Evolutionary conservation across 2,888 invertebrate genomes (phyloP), one percentile per base, ranked within the genome.

Genomic region (Tipula helvola): DNA sequence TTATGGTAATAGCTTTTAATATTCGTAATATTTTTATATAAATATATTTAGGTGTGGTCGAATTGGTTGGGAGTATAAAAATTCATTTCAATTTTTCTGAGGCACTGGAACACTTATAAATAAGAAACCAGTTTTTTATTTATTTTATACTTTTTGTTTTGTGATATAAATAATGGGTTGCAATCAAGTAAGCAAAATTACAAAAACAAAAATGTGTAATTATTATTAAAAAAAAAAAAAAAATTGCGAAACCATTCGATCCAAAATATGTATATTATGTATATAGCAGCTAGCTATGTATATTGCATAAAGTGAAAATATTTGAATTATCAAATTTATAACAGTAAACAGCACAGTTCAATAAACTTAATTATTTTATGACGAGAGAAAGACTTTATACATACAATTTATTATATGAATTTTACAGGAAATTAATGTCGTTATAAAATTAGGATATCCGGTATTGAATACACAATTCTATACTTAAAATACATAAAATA

Each of bases 361-460:
- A 71, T 71, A 71, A 71, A 71, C 71, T 71, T 71, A 71, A 71
- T 71, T 71, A 28, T 28, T 28, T 28, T 28, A 71, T 28, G 16
- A 52, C 16, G 71, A 71, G 28, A 71, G 71, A 71, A 71, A 71
- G 18, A 71, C 71, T 28, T 71, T 71, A 13, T 71, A 57, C 28
- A n/a, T 47, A 52, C 28, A 28, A 28, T 28, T 39, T 39, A 39
- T 39, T 39, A 39, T 39, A 39, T 39, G 39, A 39, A 39, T 71
- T 28, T 71, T 71, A 71, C 71, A 71, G 71, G 71, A 71, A 71
- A 71, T 71, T 71, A 71, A 71, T 71, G 71, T 71, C 71, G 71
- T 71, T 71, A 84, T 39, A 84, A 84, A 84, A 36, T 84, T 41
- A 84, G 84, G 84, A 84, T 84, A 84, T 84, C 84, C 84, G 84